phyloP scores from a whole-genome alignment of 2,888 invertebrate species.

The Poecilobothrus nobilitatus region DNA sequence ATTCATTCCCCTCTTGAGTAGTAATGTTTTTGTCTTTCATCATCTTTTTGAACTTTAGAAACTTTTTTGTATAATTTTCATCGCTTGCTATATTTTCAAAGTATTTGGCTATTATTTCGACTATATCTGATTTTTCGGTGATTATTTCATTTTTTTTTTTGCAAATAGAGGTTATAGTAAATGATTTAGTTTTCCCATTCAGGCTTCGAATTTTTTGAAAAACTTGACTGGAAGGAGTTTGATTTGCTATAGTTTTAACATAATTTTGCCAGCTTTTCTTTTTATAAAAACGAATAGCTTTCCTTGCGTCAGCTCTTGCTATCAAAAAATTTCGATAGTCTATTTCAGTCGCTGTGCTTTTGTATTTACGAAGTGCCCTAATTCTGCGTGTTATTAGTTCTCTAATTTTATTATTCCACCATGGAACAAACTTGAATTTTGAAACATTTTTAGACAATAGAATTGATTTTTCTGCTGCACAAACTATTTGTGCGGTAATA shows the following conservation, averaged over 20 bases:
- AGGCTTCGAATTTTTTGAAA: no score
- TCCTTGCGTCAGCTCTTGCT: slow-evolving; percentile 10
- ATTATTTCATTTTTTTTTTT: no score
- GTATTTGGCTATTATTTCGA: neutral
- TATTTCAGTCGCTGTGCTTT: neutral
- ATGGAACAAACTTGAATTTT: neutral
- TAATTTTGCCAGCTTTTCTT: slow-evolving; percentile 11
- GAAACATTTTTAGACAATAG: no score
- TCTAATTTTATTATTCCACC: neutral
- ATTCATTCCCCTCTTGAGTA: no score
- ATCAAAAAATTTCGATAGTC: slow-evolving; percentile 9
- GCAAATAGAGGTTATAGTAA: no score
- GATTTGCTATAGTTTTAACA: neutral
- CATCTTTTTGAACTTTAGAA: neutral
- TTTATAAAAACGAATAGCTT: slow-evolving; percentile 8
- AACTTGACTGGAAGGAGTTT: no score
- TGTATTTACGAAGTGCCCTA: slow-evolving; percentile 1
- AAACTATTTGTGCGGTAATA: neutral
- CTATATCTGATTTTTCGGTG: no score
- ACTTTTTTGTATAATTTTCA: neutral
- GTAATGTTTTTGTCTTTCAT: neutral
- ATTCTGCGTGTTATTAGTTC: neutral
- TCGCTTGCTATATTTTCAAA: neutral
- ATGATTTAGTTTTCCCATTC: no score
- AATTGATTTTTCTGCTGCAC: neutral